Evolutionary conservation across 2,113 vertebrate species (phyloP).

Genomic region (Gambusia affinis): DNA sequence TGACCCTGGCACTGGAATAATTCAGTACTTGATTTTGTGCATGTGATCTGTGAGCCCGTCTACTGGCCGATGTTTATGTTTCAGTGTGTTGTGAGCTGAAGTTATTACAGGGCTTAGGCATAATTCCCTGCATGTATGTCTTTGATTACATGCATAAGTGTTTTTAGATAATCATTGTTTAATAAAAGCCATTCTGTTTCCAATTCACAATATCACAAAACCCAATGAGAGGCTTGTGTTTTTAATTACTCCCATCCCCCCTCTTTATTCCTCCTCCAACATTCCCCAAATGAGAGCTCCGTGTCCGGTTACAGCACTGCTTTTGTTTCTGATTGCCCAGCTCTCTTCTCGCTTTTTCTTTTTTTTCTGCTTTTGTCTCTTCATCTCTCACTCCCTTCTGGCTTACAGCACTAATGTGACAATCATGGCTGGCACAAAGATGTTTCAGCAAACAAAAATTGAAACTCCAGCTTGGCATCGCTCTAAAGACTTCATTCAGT

Average conservation of each 20-base stretch:
- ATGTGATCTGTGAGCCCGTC: constrained; percentile 10
- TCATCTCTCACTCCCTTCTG: constrained; percentile 21
- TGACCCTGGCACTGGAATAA: constrained; percentile 5
- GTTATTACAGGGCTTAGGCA: constrained; percentile 35
- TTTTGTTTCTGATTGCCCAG: constrained; percentile 57
- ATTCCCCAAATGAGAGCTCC: constrained; percentile 61
- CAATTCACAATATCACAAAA: constrained; percentile 21
- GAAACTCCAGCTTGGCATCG: constrained; percentile 24
- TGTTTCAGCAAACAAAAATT: constrained; percentile 39
- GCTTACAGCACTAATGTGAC: constrained; percentile 22
- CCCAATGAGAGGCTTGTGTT: constrained; percentile 59
- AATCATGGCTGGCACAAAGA: constrained; percentile 31
- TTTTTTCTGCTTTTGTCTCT: constrained; percentile 32
- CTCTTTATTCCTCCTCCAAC: constrained; percentile 43
- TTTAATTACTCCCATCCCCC: constrained; percentile 70
- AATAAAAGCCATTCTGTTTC: constrained; percentile 48
- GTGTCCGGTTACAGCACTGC: constrained; percentile 65
- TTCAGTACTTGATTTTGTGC: constrained; percentile 15
- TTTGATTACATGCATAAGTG: constrained; percentile 19
- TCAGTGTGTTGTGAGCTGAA: constrained; percentile 28
- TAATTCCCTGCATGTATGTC: constrained; percentile 40
- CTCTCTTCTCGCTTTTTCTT: constrained; percentile 22
- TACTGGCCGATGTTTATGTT: constrained; percentile 17
- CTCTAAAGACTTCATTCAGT: constrained; percentile 32
- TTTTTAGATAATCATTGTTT: constrained; percentile 39